Evolutionary conservation across 1,140 invertebrate genomes (phyloP).

Genomic region (Aphelenchoides fujianensis): DNA sequence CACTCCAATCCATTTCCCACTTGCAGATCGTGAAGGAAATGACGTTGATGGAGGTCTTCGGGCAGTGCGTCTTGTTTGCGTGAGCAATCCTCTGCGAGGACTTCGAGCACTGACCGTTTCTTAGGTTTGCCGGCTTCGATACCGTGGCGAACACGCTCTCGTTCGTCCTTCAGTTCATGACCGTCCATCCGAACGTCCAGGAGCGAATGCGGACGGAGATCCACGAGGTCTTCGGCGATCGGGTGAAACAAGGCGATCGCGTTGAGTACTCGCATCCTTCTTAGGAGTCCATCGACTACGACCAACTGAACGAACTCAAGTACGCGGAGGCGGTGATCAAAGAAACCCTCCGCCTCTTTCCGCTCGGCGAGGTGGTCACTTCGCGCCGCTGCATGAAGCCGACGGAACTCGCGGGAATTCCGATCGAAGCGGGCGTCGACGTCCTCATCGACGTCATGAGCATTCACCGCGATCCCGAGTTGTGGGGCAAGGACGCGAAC

Average conservation of each 20-base stretch:
- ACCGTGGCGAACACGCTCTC: neutral
- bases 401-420: conserved; percentile 34
- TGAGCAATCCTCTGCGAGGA: no score
- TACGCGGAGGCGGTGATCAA: conserved; percentile 55
- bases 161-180: no score
- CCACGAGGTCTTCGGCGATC: conserved; percentile 63
- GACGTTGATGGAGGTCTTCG: no score
- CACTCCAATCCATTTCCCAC: no score
- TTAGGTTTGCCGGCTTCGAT: no score
- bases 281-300: conserved; percentile 40
- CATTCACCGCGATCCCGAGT: conserved; percentile 35
- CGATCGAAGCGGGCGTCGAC: conserved; percentile 34
- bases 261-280: conserved; percentile 50
- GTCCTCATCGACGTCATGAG: conserved; percentile 37
- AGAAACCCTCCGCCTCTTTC: conserved; percentile 52
- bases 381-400: conserved; percentile 32
- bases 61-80: no score
- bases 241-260: conserved; percentile 64
- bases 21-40: no score
- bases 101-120: no score
- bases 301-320: conserved; percentile 49
- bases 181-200: conserved; percentile 70
- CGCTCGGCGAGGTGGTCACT: conserved; percentile 45
- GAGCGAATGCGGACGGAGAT: conserved; percentile 63
- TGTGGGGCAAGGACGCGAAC: conserved; percentile 47